Evolutionary conservation across 2,888 invertebrate genomes (phyloP).

Genomic region (Agrochola lota): DNA sequence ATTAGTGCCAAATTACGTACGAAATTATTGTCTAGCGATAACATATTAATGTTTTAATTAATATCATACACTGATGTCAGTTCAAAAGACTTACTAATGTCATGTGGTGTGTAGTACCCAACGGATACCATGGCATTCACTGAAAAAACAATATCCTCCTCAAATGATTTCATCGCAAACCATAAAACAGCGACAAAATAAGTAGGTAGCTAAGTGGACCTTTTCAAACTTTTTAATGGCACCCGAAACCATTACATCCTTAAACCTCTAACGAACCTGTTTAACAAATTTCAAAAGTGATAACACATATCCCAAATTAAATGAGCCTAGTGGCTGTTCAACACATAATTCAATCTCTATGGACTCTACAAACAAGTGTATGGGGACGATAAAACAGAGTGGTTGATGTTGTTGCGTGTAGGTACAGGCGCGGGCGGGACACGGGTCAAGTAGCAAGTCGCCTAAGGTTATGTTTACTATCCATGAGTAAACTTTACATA

Average conservation of each 20-base stretch:
- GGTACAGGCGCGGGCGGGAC: conserved; percentile 58
- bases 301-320: conserved; percentile 70
- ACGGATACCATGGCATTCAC: background rate
- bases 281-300: conserved; percentile 60
- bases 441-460: conserved; percentile 65
- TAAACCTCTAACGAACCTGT: conserved; percentile 49
- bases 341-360: conserved; percentile 75
- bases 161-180: conserved; percentile 16
- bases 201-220: conserved; percentile 12
- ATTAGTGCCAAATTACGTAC: conserved; percentile 33
- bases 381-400: conserved; percentile 73
- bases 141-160: conserved; percentile 2
- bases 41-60: background rate
- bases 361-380: conserved; percentile 76
- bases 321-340: conserved; percentile 68
- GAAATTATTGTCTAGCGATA: conserved; percentile 13
- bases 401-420: conserved; percentile 66
- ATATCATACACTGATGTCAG: background rate
- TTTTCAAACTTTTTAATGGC: conserved; percentile 50
- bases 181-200: conserved; percentile 16
- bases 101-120: background rate
- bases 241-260: conserved; percentile 41
- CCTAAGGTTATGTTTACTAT: conserved; percentile 67
- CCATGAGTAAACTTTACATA: conserved; percentile 61
- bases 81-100: background rate